phyloP scores from a whole-genome alignment of 1,140 invertebrate species.

The Drosophila mojavensis region DNA sequence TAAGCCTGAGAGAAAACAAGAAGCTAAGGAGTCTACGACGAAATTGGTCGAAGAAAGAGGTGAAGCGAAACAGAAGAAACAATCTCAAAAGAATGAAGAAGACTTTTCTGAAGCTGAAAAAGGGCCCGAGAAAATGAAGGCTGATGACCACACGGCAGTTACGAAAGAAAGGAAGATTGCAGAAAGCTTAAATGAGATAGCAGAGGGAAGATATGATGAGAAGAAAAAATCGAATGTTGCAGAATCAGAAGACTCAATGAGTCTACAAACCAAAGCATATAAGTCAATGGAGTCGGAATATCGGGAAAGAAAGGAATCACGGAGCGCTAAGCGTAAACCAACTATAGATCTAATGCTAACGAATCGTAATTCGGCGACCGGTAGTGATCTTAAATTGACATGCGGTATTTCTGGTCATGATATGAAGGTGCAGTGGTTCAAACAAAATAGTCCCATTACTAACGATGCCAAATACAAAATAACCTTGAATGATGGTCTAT shows the following conservation, averaged over 20 bases:
- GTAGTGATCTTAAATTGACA: slow-evolving; percentile 91
- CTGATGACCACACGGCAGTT: not conserved
- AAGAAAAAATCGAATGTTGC: slow-evolving; percentile 2
- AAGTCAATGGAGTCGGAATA: slow-evolving; percentile 68
- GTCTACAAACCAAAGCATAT: slow-evolving; percentile 30
- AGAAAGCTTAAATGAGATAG: not conserved
- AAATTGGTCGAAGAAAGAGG: not conserved
- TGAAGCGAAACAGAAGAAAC: slow-evolving; percentile 7
- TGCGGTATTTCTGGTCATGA: slow-evolving; percentile 93
- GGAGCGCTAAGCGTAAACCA: slow-evolving; percentile 87
- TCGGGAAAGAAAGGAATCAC: slow-evolving; percentile 66
- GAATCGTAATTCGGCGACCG: slow-evolving; percentile 90
- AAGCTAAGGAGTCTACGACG: not conserved
- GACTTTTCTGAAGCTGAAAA: no score
- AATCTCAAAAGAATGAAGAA: not conserved
- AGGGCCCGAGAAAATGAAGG: no score
- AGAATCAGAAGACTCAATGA: slow-evolving; percentile 27
- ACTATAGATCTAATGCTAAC: slow-evolving; percentile 91
- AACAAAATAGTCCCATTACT: slow-evolving; percentile 86
- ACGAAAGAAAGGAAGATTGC: not conserved
- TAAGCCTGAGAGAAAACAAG: not conserved
- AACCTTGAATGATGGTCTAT: slow-evolving; percentile 86
- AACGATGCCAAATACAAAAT: slow-evolving; percentile 70
- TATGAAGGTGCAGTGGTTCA: slow-evolving; percentile 92
- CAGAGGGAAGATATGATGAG: not conserved